These are phyloP conservation scores for Actinostola sp. DNA, from an alignment of 92 coral and sea anemone species.

Conservation along the genomic window DNA sequence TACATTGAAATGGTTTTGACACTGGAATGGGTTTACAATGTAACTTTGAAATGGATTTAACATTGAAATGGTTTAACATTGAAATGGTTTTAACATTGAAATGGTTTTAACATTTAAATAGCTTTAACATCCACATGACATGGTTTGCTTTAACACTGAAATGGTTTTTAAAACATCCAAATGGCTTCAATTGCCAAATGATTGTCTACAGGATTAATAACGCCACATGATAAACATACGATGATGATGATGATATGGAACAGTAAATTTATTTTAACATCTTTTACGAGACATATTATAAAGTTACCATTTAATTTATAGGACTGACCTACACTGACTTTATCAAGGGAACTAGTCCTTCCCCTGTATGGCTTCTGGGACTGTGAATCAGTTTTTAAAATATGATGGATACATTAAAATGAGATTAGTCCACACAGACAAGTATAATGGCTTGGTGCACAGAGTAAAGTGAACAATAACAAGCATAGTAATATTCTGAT, in stretches of 20 bases:
- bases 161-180: neutral
- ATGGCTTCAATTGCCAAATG: neutral
- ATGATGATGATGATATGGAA: neutral
- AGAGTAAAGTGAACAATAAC: neutral
- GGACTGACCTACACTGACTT: constrained; percentile 29
- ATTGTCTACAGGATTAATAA: neutral
- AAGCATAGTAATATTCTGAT: neutral
- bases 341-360: constrained; percentile 14
- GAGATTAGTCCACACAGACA: neutral
- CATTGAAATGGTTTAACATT: neutral
- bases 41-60: neutral
- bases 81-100: neutral
- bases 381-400: constrained; percentile 19
- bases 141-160: neutral
- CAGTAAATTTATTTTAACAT: neutral
- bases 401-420: constrained; percentile 5
- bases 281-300: no score
- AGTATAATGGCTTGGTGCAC: neutral
- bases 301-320: no score
- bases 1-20: neutral
- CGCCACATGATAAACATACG: neutral
- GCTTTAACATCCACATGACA: neutral
- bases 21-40: neutral
- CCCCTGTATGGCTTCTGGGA: constrained; percentile 9
- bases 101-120: neutral